Percentiles rank a stretch among this genome's conserved stretches.
Conservation (phyloP, 2,113 vertebrate genomes). For the Peromyscus polionotus region DNA sequence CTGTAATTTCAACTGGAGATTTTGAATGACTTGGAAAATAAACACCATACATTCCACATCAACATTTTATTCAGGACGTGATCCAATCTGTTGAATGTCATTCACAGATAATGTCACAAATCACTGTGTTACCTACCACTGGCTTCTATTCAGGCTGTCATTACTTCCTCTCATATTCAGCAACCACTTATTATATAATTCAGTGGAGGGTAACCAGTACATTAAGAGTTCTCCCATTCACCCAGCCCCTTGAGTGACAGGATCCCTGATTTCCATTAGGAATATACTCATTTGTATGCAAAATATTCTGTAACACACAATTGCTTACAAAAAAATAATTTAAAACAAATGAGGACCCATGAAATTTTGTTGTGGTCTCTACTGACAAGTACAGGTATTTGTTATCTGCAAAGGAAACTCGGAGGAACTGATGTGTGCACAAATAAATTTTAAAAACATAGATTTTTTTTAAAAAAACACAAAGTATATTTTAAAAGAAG, state of each 20-base stretch:
- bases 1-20: background rate
- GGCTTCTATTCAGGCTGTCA: slow-evolving; percentile 56
- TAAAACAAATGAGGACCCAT: slow-evolving; percentile 70
- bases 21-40: slow-evolving; percentile 62
- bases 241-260: slow-evolving; percentile 66
- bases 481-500: background rate
- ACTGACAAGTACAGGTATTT: background rate
- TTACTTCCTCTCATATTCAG: slow-evolving; percentile 52
- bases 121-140: slow-evolving; percentile 65
- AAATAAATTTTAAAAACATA: slow-evolving; percentile 45
- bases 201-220: slow-evolving; percentile 66
- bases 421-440: background rate
- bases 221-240: slow-evolving; percentile 65
- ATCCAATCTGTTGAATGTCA: slow-evolving; percentile 52
- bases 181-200: slow-evolving; percentile 71
- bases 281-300: slow-evolving; percentile 71
- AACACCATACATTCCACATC: slow-evolving; percentile 46
- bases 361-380: slow-evolving; percentile 11
- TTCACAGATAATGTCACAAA: slow-evolving; percentile 63
- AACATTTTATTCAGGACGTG: slow-evolving; percentile 64
- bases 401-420: slow-evolving; percentile 1
- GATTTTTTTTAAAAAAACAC: no score
- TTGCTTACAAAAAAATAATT: slow-evolving; percentile 55
- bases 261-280: slow-evolving; percentile 71
- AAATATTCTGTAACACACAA: slow-evolving; percentile 71